Conservation (phyloP, 2,113 vertebrate species). For the Gymnorhina tibicen region DNA sequence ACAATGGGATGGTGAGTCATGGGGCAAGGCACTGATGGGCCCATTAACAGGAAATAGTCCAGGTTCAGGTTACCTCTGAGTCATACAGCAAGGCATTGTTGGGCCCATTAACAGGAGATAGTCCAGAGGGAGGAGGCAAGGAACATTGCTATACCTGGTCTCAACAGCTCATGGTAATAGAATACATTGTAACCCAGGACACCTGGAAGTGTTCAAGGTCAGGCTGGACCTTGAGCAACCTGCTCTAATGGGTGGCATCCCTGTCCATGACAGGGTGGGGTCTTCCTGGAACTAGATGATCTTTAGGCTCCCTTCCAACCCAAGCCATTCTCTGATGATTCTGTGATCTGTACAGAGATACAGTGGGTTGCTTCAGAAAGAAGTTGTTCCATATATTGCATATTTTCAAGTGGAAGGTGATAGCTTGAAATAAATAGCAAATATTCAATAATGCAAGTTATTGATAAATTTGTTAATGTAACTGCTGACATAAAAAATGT, state of each 20-base stretch:
- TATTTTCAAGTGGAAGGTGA: neutral
- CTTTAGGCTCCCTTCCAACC: neutral
- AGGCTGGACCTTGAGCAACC: neutral
- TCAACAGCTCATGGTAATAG: too few species aligned
- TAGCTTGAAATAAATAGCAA: neutral
- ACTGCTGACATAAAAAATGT: neutral
- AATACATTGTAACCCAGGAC: too few species aligned
- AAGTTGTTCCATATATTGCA: neutral
- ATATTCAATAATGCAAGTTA: neutral
- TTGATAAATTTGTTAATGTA: neutral
- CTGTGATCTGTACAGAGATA: neutral
- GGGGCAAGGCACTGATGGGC: too few species aligned
- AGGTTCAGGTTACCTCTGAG: too few species aligned
- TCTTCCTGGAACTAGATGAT: neutral
- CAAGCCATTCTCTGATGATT: neutral
- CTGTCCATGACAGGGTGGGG: neutral
- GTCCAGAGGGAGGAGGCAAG: too few species aligned
- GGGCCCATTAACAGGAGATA: too few species aligned
- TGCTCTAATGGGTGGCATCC: neutral
- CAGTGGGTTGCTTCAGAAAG: neutral
- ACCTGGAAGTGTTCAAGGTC: neutral
- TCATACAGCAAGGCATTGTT: too few species aligned
- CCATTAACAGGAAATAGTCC: too few species aligned
- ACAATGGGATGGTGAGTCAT: too few species aligned
- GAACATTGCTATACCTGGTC: too few species aligned